Percentiles rank a stretch among this genome's conserved stretches.
phyloP scores from a whole-genome alignment of 2,797 vertebrate genomes.

The Rhadinocentrus ornatus region DNA sequence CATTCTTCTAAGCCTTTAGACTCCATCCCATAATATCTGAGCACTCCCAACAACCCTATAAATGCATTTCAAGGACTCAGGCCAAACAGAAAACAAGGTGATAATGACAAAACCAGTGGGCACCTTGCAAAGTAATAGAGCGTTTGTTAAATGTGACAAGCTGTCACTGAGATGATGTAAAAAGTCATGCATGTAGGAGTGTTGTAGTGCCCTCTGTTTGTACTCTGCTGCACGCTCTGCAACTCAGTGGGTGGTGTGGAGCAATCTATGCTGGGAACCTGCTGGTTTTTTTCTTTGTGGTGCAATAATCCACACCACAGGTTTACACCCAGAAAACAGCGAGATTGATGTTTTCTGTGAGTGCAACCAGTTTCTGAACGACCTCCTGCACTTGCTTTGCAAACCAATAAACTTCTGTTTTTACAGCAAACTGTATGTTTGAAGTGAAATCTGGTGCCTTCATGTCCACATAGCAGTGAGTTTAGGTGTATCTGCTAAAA shows the following conservation, averaged over 20 bases:
- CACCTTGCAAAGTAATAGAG: constrained; percentile 45
- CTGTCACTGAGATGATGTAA: constrained; percentile 41
- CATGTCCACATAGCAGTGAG: too few relatives aligned
- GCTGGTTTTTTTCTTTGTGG: constrained; percentile 16
- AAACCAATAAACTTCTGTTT: too few relatives aligned
- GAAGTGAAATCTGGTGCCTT: too few relatives aligned
- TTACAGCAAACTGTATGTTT: too few relatives aligned
- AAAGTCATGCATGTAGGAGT: constrained; percentile 45
- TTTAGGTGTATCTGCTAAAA: too few relatives aligned
- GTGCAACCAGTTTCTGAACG: not conserved
- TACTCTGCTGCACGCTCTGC: constrained; percentile 28
- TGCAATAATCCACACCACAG: not conserved
- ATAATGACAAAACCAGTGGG: constrained; percentile 64
- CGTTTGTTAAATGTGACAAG: constrained; percentile 15
- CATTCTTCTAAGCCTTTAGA: constrained; percentile 67
- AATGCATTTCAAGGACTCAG: constrained; percentile 18
- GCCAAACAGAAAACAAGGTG: constrained; percentile 45
- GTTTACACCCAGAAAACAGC: not conserved
- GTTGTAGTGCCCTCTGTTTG: constrained; percentile 74
- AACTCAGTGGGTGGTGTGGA: constrained; percentile 47
- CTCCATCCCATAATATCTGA: constrained; percentile 19
- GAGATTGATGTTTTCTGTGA: not conserved
- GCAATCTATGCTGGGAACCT: constrained; percentile 17
- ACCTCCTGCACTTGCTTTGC: not conserved
- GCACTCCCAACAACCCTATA: constrained; percentile 26